Base-by-base conservation (phyloP, 2,888 invertebrate species). In the Apotomis betuletana region DNA sequence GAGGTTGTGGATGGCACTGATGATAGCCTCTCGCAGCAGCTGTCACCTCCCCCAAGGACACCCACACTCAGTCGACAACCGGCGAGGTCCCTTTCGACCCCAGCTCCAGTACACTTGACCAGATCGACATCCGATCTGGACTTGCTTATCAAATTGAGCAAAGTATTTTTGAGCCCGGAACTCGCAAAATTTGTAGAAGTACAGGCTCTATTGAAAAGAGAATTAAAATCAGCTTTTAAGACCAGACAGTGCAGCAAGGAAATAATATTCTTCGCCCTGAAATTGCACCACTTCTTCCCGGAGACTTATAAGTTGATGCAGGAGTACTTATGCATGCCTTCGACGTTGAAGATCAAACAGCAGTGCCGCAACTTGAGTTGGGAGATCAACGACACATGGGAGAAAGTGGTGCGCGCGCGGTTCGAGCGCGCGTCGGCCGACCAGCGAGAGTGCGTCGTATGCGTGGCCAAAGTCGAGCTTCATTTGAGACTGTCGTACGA, bases 391-490 rank as follows among this genome's bases (percentile, higher is more conserved):
- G 46, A 44, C 3, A 52, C 4, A 4, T 64, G 58, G 70, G 41
- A 12, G 64, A 52, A n/a, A 8, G n/a, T 59, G 52, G 13, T 70
- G 44, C 52, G 52, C 36, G 44, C 58, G 52, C 58, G 64, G 13
- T 59, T 70, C 44, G 1, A 9, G 44, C 4, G 9, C 52, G 58
- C 59, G 13, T 6, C 59, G 36, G 3, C 12, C n/a, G 13, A 13
- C 13, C 10, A 44, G 44, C 64, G 64, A n/a, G 64, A 52, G 59
- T 70, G 70, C 41, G 63, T 64, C 0, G 52, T 70, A 41, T 54
- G 51, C 44, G 59, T 70, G n/a, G 70, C 58, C 12, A 63, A 52
- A 27, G 13, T 52, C 9, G 49, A 27, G 52, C 52, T 70, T 41
- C 2, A 38, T 5, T 51, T 44, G 10, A 64, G 52, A 1, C 59